Conservation (phyloP, 2,113 vertebrate species). For the Hydropotes inermis region DNA sequence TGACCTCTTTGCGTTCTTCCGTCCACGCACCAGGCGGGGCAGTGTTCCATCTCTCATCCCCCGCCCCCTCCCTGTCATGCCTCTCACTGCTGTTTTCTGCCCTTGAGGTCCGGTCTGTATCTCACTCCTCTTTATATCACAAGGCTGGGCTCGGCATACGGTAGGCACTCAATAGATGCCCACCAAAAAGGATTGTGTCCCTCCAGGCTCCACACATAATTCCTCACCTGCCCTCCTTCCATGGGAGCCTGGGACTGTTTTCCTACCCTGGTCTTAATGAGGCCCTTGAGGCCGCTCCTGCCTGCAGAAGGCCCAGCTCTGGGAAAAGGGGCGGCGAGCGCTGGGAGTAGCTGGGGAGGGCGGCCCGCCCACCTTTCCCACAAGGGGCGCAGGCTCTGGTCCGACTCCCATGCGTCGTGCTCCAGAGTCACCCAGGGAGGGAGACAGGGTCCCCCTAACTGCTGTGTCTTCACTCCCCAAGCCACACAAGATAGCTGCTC, state of each 20-base stretch:
- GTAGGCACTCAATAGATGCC: neutral
- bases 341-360: neutral
- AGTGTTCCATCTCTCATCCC: neutral
- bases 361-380: neutral
- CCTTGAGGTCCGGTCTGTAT: neutral
- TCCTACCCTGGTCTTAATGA: neutral
- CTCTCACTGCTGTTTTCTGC: neutral
- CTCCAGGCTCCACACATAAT: neutral
- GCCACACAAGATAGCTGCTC: neutral
- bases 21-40: too few relatives aligned
- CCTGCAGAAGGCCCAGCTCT: slow-evolving; percentile 7
- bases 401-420: neutral
- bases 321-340: neutral
- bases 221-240: slow-evolving; percentile 24
- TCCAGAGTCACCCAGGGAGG: neutral
- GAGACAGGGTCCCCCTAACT: neutral
- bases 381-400: neutral
- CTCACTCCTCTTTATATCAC: neutral
- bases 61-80: neutral
- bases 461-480: neutral
- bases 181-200: neutral
- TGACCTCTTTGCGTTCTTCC: neutral
- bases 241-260: slow-evolving; percentile 49
- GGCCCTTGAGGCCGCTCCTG: slow-evolving; percentile 13
- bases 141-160: neutral